Base-by-base conservation (phyloP, 2,113 vertebrate genomes). In the Callipepla squamata region DNA sequence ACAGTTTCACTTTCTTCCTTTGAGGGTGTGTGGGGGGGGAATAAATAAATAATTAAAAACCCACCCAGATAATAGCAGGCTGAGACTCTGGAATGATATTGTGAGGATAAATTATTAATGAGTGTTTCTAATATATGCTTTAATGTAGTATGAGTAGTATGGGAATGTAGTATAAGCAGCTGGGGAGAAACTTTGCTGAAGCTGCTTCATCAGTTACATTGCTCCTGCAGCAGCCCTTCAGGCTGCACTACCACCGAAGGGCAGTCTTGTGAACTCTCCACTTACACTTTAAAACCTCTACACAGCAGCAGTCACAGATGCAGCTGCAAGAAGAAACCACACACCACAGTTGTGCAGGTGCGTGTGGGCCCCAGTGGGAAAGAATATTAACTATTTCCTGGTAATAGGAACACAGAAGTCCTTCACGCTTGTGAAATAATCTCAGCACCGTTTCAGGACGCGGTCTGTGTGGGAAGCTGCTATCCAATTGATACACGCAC, bases 281-380 rank as follows among this genome's bases (percentile, higher is more conserved):
- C 86, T 97, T 97, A 94, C 90, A 85, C 84, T 94, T 95, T 96
- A 92, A 92, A 96, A 93, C 93, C 89, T 92, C 94, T 69, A 57
- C 5, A 1, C 91, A 89, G 93, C 95, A 91, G 77, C 76, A 57
- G 94, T 92, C 95, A 92, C 97, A 98, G 98, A 97, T 97, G 97
- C 97, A 98, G 97, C 98, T 97, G 97, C 94, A 96, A 97, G 97
- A 95, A 97, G 96, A 97, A 98, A 98, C 98, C 97, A 97, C 98
- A 98, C 95, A 97, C 97, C 97, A 77, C 97, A 98, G 94, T 97
- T 55, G 87, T 97, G 98, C 98, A 98, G 97, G 98, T 98, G 97
- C 97, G 96, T 91, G 92, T 89, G 93, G 97, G 97, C 96, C 96
- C 85, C 95, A 88, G 88, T 61, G 93, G 95, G 97, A 95, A 97